These are phyloP conservation scores for Rhopalosiphum maidis DNA, from an alignment of 1,140 invertebrate genomes.

Conservation along the genomic window DNA sequence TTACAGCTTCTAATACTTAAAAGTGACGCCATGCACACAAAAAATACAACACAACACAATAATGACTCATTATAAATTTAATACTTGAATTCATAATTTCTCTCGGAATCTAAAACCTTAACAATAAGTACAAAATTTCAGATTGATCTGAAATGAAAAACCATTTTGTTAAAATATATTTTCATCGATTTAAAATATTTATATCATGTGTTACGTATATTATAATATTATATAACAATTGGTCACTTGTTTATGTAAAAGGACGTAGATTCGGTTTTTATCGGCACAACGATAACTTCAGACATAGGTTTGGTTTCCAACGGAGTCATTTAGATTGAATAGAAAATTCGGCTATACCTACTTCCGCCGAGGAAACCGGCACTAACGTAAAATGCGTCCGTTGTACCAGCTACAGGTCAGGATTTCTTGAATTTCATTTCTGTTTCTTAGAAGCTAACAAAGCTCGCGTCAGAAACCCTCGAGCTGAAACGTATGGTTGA, in stretches of 20 bases:
- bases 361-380: constrained; percentile 73
- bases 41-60: background rate
- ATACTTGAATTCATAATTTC: background rate
- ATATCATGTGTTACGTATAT: background rate
- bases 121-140: background rate
- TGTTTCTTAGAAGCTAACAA: constrained; percentile 72
- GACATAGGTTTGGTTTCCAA: background rate
- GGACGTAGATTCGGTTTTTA: background rate
- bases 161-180: background rate
- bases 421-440: constrained; percentile 72
- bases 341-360: background rate
- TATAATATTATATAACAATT: background rate
- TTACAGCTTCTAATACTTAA: too few species aligned
- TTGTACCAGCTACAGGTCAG: constrained; percentile 75
- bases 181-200: background rate
- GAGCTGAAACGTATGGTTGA: constrained; percentile 66
- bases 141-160: background rate
- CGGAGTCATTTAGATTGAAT: background rate
- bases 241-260: constrained; percentile 16
- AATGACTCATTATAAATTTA: background rate
- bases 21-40: background rate
- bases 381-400: constrained; percentile 83
- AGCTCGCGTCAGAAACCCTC: constrained; percentile 78
- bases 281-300: background rate
- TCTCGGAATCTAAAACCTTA: background rate